Evolutionary conservation across 2,888 invertebrate genomes (phyloP), one percentile per base, ranked within the genome.

Genomic region (Mythimna pallens): DNA sequence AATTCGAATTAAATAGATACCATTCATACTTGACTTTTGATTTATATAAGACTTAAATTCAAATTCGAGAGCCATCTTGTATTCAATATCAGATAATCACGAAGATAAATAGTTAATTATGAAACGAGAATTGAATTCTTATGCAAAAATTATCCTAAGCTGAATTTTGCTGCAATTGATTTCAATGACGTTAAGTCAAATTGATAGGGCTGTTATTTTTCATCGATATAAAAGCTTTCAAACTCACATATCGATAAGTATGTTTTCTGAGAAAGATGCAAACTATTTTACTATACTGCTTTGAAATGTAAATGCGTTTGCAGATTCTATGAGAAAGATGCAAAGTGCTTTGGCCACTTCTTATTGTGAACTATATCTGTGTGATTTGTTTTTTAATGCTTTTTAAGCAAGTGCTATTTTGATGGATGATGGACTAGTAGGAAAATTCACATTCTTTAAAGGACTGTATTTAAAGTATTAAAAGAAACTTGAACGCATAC

Each of bases 1-100:
- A 82, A 86, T 81, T 85, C 74, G 86, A 88, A 85, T 87, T 85
- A 89, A 90, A 90, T 89, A 84, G 88, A 83, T 81, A 76, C 78
- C 78, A 89, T 90, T 89, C 86, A 88, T 84, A 82, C 67, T 34
- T 72, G 78, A 82, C 76, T 82, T 80, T 80, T 75, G 73, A 61
- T 84, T 67, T 79, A 79, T 84, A 81, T 86, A 77, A 58, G 59
- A 71, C 34, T 65, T 70, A 70, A 71, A 81, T 83, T 80, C 70
- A 50, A 80, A 83, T 73, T 55, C 20, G 30, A 64, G 4, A 64
- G 36, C 71, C 67, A 70, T 68, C 34, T 71, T 54, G 62, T 55
- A 80, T 77, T 66, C 52, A 67, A 83, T 74, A 63, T 57, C 34
- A 34, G 25, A 73, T 68, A 65, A 74, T 52, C 25, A 81, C 52